Base-by-base conservation (phyloP, 2,113 vertebrate genomes). In the Prolemur simus region DNA sequence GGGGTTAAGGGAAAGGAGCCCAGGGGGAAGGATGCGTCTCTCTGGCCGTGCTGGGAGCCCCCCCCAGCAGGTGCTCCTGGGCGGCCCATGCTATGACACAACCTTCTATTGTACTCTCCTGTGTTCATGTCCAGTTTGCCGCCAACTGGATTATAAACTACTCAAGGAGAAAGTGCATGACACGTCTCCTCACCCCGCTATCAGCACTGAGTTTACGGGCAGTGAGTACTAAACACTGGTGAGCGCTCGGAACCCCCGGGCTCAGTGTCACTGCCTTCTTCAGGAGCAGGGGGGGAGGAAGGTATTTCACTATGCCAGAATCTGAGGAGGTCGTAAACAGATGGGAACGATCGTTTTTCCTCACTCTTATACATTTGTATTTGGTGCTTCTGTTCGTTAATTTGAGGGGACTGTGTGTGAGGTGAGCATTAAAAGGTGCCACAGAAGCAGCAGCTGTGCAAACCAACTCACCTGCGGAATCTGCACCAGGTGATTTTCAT, bases 401-500 rank as follows among this genome's bases (percentile, higher is more conserved):
- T 8, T 37, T 66, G 11, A 73, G n/a, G 27, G 45, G 8, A n/a
- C 21, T 71, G 52, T 27, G 29, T 85, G 25, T 27, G 25, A 80
- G 20, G 27, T 32, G 80, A 91, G 2, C 15, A 54, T 88, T 74
- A 86, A 88, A 87, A 85, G 49, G 47, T 47, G 8, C 37, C 37
- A 17, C 0, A 76, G 83, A 97, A 97, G 56, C 73, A 92, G 87
- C 93, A 95, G n/a, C 96, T 94, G 94, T 60, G 27, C 56, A 45
- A 42, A 60, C 32, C n/a, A 25, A 17, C 29, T 14, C 17, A 60
- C 69, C 34, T 78, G 39, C 63, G 20, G 47, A 58, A 42, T n/a
- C 34, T 11, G 52, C 58, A 63, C 86, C 89, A 74, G 37, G 14
- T 2, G 29, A 27, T 80, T 25, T 80, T 88, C 84, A 91, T 81